A percentile compares a stretch with the other conserved stretches of the same genome.
phyloP scores from a whole-genome alignment of 2,113 vertebrate genomes.

The Ceyx melanurus region DNA sequence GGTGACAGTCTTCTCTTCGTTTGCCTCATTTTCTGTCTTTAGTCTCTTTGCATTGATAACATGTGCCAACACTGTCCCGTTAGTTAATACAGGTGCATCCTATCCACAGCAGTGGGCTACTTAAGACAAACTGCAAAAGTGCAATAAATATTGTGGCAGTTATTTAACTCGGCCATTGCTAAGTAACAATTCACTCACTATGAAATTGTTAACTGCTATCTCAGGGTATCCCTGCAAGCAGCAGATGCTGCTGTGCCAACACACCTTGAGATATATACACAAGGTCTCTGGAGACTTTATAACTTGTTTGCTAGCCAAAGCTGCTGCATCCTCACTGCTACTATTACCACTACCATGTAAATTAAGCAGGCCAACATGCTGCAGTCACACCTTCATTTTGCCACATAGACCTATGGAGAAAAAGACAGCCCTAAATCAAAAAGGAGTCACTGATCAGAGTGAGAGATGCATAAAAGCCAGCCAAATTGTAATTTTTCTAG shows the following conservation, averaged over 20 bases:
- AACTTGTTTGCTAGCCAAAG: not conserved
- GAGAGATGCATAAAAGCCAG: not conserved
- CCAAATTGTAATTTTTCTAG: not conserved
- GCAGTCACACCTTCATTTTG: conserved; percentile 4
- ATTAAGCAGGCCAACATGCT: not conserved
- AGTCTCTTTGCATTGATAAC: not conserved
- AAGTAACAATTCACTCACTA: not conserved
- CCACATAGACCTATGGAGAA: not conserved
- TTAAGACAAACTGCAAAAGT: not conserved
- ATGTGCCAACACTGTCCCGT: not conserved
- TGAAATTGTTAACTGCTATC: not conserved
- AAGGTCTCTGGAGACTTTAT: not conserved
- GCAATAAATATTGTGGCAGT: not conserved
- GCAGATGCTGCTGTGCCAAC: not conserved
- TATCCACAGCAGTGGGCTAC: not conserved
- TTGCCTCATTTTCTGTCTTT: not conserved
- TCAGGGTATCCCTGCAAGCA: not conserved
- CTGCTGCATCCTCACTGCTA: not conserved
- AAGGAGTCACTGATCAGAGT: not conserved
- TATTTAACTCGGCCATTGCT: not conserved
- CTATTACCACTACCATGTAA: not conserved
- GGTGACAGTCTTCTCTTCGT: not conserved
- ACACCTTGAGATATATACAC: not conserved
- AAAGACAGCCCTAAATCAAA: conserved; percentile 9
- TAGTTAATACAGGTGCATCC: not conserved